phyloP scores from a whole-genome alignment of 2,113 vertebrate species.

The Dascyllus trimaculatus region DNA sequence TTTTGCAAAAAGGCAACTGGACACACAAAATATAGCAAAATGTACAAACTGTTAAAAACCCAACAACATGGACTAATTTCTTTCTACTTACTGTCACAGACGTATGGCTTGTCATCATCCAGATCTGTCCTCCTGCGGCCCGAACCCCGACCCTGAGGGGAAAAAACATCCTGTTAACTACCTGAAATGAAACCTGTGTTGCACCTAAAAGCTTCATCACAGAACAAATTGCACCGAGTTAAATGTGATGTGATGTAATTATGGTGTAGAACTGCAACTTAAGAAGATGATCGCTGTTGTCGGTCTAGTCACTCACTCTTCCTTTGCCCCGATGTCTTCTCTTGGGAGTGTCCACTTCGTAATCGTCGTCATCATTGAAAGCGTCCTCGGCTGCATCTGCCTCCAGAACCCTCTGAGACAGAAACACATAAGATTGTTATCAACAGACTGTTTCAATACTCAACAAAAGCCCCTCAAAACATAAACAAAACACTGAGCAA shows the following conservation, averaged over 20 bases:
- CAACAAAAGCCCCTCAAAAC: too few relatives aligned
- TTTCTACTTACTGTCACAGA: slow-evolving; percentile 96
- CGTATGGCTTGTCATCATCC: slow-evolving; percentile 96
- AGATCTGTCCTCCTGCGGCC: slow-evolving; percentile 92
- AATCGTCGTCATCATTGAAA: slow-evolving; percentile 95
- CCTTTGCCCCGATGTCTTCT: slow-evolving; percentile 96
- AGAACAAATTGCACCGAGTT: neutral
- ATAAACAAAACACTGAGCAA: too few relatives aligned
- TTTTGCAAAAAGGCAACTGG: neutral
- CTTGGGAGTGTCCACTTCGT: slow-evolving; percentile 96
- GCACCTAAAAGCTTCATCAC: neutral
- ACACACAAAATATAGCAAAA: neutral
- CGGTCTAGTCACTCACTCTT: slow-evolving; percentile 86
- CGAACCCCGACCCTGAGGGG: slow-evolving; percentile 91
- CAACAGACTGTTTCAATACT: too few relatives aligned
- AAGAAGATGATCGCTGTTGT: neutral
- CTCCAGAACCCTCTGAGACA: slow-evolving; percentile 93
- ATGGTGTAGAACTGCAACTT: neutral
- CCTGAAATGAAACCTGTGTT: neutral
- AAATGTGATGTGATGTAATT: neutral
- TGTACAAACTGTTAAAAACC: too few relatives aligned
- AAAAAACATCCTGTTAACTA: slow-evolving; percentile 1
- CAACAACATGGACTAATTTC: neutral
- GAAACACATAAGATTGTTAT: neutral
- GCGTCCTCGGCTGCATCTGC: slow-evolving; percentile 97